Base-by-base conservation (phyloP, 2,888 invertebrate species). In the Acanthosepion lycidas region DNA sequence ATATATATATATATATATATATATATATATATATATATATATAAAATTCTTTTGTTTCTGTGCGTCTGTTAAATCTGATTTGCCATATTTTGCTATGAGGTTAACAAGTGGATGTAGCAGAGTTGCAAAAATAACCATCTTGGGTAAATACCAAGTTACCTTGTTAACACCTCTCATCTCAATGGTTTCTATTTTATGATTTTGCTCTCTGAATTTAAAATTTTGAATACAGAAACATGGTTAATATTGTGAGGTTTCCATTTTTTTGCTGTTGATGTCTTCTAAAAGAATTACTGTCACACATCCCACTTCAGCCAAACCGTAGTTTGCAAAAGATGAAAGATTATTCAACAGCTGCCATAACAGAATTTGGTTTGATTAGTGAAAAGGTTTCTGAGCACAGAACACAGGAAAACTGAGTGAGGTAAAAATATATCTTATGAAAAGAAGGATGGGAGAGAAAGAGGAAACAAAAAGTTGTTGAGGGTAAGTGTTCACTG, bases 301-400 rank as follows among this genome's bases (percentile, higher is more conserved):
- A n/a, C n/a, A 78, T 33, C 78, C n/a, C 15, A 33, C 0, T 78
- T 33, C 15, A 78, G 78, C 78, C 78, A 33, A 78, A n/a, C n/a
- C 15, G 18, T 59, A 20, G 4, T 78, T 33, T 33, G 12, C n/a
- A 78, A 33, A 3, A 78, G 78, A 33, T n/a, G n/a, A 33, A 5
- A 78, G 78, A 78, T n/a, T 78, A 78, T 78, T 78, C 78, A 78
- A n/a, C 78, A 78, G 78, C 33, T 78, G 78, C 78, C n/a, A 78
- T n/a, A 78, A n/a, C n/a, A 33, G n/a, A 78, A 78, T 78, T 78
- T 78, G 78, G 78, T n/a, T 78, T n/a, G n/a, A 78, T 78, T 78
- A 15, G 18, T n/a, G 2, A 12, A 78, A 33, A 78, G n/a, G n/a
- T 33, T 78, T 78, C 20, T 33, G 78, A 78, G 78, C 78, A 18